Evolutionary conservation across 2,888 invertebrate genomes (phyloP), one percentile per base, ranked within the genome.

Genomic region (Morpho achilles): DNA sequence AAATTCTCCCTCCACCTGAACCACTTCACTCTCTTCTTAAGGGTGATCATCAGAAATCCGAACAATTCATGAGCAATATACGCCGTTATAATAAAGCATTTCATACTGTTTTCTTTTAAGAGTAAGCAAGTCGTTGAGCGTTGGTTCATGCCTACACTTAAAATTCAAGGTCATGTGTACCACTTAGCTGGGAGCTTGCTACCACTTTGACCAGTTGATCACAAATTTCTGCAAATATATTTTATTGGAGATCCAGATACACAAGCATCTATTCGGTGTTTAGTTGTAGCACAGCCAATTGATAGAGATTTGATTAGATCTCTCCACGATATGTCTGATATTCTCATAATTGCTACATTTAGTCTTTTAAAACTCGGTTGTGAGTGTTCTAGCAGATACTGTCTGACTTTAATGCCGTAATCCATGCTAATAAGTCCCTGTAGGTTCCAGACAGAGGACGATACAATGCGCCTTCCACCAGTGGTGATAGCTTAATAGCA

Each of bases 91-190:
- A 70, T 61, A 63, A 56, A 53, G 61, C 63, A 53, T 68, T 69
- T 64, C 68, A 68, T 56, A 69, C 16, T 70, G 68, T 68, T 63
- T 39, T 69, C 68, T 59, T 70, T 69, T 48, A 56, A 58, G 47
- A 58, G 59, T 57, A 62, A 64, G 51, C 62, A 66, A 62, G 56
- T 69, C 10, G 57, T 63, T 58, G 64, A 66, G 55, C 51, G 57
- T 52, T 54, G 62, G 2, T 69, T 63, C n/a, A 68, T 66, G 66
- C 63, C 63, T 49, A 68, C 65, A 58, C 65, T 69, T 62, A 65
- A 66, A 64, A 52, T 69, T 46, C 63, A 66, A 60, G 62, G 60
- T 50, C 65, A 67, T 49, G 65, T 68, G 23, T 67, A 68, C 23
- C 65, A 68, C 59, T 61, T 64, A 9, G 42, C 42, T 43, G 42